Base-by-base conservation (phyloP, 1,140 invertebrate species). In the Yoshiicerus persimilis region DNA sequence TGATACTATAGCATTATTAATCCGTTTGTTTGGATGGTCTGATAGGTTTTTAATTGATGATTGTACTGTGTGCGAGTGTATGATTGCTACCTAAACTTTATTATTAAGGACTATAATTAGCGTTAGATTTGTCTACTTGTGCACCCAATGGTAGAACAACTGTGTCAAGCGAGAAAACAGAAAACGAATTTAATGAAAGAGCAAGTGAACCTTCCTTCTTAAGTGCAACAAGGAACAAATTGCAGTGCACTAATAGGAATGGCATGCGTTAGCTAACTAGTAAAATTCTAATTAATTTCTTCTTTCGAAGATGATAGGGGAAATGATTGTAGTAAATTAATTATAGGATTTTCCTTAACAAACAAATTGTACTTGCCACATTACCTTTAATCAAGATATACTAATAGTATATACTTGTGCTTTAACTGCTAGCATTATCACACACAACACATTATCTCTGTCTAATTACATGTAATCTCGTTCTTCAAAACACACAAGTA, bases 121-220 rank as follows among this genome's bases (percentile, higher is more conserved):
- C n/a, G 34, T 38, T 80, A 3, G 34, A 80, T 80, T 80, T 80
- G 75, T 80, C 75, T 80, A 80, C 75, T 80, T 80, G 75, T 80
- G 75, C 75, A 80, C 75, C 75, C 75, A 80, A 30, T 36, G 66
- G 66, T 70, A 70, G 66, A 70, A 80, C 75, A 80, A 80, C 75
- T 80, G 34, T 80, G 75, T 80, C 75, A 80, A 80, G 30, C 75
- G 75, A 80, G 70, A 75, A 75, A 75, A 75, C 70, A 34, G 75
- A 36, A 80, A 36, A 38, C 16, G 30, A 34, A 80, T 8, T 36
- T 36, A 80, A 10, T 38, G 75, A 80, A 80, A 80, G 20, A 36
- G 34, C 30, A 80, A 80, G 30, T 80, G 75, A 36, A 80, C 16
- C n/a, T 56, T 56, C n/a, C 16, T 2, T 11, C 16, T 41, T 2